These are phyloP conservation scores for Apodemus sylvaticus DNA, from an alignment of 2,113 vertebrate species.

Conservation along the genomic window DNA sequence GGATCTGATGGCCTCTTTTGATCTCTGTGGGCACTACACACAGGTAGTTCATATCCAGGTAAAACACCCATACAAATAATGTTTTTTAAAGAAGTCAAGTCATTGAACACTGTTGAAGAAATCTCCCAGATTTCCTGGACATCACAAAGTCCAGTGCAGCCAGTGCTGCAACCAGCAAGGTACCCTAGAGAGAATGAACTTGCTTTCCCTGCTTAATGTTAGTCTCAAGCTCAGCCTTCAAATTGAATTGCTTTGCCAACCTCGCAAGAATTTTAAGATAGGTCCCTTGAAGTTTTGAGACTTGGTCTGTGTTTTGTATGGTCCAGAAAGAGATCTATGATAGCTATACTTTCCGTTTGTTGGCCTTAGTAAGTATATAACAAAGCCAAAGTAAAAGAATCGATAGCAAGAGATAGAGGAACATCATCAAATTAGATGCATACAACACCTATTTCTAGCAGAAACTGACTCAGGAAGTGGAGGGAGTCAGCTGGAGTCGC, in stretches of 20 bases:
- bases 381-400: neutral
- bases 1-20: neutral
- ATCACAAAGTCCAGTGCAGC: neutral
- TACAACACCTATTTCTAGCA: neutral
- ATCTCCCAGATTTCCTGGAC: neutral
- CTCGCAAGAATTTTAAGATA: neutral
- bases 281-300: neutral
- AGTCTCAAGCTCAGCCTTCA: constrained; percentile 30
- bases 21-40: neutral
- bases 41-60: neutral
- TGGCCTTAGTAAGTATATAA: neutral
- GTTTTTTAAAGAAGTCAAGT: neutral
- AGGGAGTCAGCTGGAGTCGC: neutral
- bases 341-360: neutral
- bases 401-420: neutral
- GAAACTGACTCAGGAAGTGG: neutral
- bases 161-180: neutral
- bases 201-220: constrained; percentile 16
- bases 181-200: neutral
- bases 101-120: neutral
- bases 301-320: neutral
- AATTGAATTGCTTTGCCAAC: neutral
- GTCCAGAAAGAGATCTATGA: neutral
- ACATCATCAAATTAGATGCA: neutral
- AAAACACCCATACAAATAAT: neutral